Percentiles rank a stretch among this genome's conserved stretches.
These are phyloP conservation scores for Nesidiocoris tenuis DNA, from an alignment of 2,888 invertebrate species.

Conservation along the genomic window DNA sequence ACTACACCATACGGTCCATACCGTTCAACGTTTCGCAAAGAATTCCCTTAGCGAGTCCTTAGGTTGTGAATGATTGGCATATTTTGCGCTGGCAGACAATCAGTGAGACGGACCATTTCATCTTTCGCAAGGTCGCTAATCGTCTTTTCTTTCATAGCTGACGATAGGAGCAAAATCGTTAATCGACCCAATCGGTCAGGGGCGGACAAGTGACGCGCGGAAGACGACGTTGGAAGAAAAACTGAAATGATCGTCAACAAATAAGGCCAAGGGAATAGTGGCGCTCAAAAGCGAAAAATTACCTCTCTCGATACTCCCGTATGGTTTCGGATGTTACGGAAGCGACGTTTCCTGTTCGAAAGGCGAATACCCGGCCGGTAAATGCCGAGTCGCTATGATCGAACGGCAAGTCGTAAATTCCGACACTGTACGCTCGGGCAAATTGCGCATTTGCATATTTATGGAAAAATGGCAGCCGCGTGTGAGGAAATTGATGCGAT, in stretches of 20 bases:
- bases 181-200: not conserved
- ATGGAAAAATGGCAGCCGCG: not conserved
- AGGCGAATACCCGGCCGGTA: not conserved
- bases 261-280: not conserved
- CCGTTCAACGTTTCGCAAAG: no score
- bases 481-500: not conserved
- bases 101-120: not conserved
- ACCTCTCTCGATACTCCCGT: not conserved
- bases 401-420: not conserved
- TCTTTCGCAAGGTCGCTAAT: not conserved
- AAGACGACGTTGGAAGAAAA: not conserved
- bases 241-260: not conserved
- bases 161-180: no score
- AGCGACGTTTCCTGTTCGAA: not conserved
- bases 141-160: not conserved
- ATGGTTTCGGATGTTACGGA: not conserved
- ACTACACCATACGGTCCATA: no score
- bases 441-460: not conserved
- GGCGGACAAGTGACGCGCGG: not conserved
- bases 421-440: not conserved
- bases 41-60: no score
- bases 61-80: no score
- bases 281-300: not conserved
- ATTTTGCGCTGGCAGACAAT: no score
- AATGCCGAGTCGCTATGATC: not conserved